A percentile compares a stretch with the other conserved stretches of the same genome.
phyloP scores from a whole-genome alignment of 1,140 invertebrate genomes.

The Drosophila trapezifrons region DNA sequence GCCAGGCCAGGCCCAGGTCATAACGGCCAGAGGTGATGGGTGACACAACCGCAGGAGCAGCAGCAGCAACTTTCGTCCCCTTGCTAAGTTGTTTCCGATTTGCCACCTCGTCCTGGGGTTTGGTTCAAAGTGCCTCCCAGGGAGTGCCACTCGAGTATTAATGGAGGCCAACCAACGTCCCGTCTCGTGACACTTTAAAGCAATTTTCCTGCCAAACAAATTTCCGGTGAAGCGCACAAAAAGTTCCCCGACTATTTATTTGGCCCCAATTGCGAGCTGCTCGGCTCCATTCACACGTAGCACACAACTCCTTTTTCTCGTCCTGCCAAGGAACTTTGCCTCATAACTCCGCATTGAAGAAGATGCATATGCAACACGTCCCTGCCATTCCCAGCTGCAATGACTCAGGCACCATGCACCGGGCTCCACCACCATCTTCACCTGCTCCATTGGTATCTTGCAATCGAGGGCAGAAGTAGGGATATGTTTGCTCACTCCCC shows the following conservation, averaged over 20 bases:
- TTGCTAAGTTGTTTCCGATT: conserved; percentile 33
- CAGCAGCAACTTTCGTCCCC: not conserved
- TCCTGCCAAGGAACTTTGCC: conserved; percentile 67
- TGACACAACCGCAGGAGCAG: conserved; percentile 19
- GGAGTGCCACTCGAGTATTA: conserved; percentile 48
- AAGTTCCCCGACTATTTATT: conserved; percentile 70
- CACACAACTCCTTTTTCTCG: conserved; percentile 40
- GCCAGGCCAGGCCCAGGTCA: conserved; percentile 13
- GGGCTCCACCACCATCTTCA: not conserved
- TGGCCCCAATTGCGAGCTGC: conserved; percentile 66
- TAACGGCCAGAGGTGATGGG: conserved; percentile 27
- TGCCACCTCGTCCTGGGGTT: conserved; percentile 15
- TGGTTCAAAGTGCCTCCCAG: not conserved
- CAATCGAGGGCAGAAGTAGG: not conserved
- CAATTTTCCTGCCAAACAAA: conserved; percentile 62
- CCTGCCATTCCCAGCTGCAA: conserved; percentile 53
- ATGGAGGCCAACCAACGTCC: conserved; percentile 33
- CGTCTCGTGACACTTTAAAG: conserved; percentile 57
- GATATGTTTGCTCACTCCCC: conserved; percentile 5
- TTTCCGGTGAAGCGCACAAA: conserved; percentile 61
- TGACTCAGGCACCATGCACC: conserved; percentile 21
- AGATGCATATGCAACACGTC: conserved; percentile 81
- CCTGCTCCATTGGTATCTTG: conserved; percentile 5
- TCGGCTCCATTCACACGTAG: conserved; percentile 68
- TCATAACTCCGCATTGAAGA: conserved; percentile 80